Conservation (phyloP, 2,888 invertebrate species). For the Leptinotarsa tumamoca region DNA sequence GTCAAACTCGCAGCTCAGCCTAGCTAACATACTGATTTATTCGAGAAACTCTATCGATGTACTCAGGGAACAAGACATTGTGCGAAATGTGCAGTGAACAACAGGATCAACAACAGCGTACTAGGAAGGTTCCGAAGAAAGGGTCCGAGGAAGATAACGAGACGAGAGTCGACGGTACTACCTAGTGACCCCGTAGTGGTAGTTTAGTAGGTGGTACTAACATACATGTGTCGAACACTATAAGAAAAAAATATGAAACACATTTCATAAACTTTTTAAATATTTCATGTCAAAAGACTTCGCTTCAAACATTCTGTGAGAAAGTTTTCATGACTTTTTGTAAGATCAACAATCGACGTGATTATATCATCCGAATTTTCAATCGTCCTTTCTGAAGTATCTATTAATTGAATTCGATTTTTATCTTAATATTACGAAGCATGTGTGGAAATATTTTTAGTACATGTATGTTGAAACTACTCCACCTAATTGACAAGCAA, state of each 20-base stretch:
- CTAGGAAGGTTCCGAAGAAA: slow-evolving; percentile 76
- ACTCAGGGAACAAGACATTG: slow-evolving; percentile 87
- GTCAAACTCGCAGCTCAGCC: slow-evolving; percentile 19
- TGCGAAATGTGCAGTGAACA: slow-evolving; percentile 87
- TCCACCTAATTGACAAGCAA: slow-evolving; percentile 21
- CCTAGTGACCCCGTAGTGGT: slow-evolving; percentile 49
- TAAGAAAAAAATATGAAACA: background rate
- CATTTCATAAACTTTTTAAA: background rate
- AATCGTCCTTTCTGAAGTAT: background rate
- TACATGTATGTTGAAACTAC: slow-evolving; percentile 23
- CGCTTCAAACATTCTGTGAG: background rate
- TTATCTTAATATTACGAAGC: background rate
- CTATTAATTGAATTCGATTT: no score
- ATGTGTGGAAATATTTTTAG: background rate
- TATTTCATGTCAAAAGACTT: no score
- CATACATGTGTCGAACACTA: background rate
- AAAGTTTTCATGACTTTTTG: background rate
- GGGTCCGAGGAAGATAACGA: slow-evolving; percentile 62
- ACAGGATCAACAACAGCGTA: slow-evolving; percentile 74
- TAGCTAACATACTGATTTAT: slow-evolving; percentile 28
- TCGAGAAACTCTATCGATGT: slow-evolving; percentile 23
- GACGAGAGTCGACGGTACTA: slow-evolving; percentile 55
- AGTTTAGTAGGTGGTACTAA: slow-evolving; percentile 33
- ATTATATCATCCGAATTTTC: background rate
- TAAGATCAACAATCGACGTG: background rate